phyloP scores from a whole-genome alignment of 53 echinoderm and acorn worm genomes.

The Crossaster papposus region DNA sequence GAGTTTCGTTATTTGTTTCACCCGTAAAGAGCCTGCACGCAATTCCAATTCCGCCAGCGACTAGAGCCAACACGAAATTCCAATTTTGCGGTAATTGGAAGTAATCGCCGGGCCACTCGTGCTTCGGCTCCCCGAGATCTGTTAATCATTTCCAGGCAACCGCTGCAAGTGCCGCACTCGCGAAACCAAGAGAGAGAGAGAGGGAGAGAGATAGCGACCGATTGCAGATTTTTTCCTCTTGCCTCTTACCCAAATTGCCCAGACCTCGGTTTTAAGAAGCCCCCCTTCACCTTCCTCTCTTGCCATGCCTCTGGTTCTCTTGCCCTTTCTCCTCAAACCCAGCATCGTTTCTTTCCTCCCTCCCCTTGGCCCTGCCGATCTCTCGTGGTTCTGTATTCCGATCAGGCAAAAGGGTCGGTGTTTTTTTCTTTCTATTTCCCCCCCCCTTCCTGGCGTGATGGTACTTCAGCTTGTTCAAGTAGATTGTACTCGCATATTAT shows the following conservation, averaged over 20 bases:
- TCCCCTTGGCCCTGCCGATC: neutral
- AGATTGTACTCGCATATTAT: conserved; percentile 60
- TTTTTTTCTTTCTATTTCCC: no score
- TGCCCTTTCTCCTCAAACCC: conserved; percentile 46
- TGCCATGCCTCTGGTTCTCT: neutral
- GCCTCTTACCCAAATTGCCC: conserved; percentile 14
- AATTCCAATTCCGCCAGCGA: conserved; percentile 28
- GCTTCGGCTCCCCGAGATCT: conserved; percentile 40
- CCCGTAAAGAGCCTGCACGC: conserved; percentile 45
- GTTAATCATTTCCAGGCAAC: conserved; percentile 61
- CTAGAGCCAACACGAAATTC: conserved; percentile 64
- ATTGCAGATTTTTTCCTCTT: neutral
- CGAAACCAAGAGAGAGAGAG: conserved; percentile 1
- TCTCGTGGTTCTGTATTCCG: neutral
- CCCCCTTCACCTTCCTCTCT: neutral
- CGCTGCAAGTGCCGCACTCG: neutral
- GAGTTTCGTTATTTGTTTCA: neutral
- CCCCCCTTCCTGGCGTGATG: conserved; percentile 47
- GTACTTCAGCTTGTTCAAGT: conserved; percentile 48
- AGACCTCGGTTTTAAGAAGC: conserved; percentile 4
- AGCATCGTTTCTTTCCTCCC: neutral
- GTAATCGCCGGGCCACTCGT: conserved; percentile 55
- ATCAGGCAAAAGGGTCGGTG: conserved; percentile 4
- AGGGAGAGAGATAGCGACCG: conserved; percentile 5
- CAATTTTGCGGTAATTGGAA: conserved; percentile 60